Percentiles rank a stretch among this genome's conserved stretches.
phyloP scores from a whole-genome alignment of 2,797 vertebrate species.

The Botia kubotai region DNA sequence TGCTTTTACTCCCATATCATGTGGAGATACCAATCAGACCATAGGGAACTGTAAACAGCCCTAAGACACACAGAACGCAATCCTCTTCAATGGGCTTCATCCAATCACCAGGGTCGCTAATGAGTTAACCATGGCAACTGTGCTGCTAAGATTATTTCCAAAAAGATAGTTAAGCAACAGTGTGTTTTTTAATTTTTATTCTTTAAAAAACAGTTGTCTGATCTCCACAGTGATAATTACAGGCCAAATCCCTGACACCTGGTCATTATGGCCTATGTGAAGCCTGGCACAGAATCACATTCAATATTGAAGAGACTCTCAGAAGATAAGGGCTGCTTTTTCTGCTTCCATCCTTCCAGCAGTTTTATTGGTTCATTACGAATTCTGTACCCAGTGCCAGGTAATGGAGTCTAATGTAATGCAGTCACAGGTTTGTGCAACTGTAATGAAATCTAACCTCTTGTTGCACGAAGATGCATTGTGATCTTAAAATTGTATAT shows the following conservation, averaged over 20 bases:
- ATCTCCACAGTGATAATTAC: conserved; percentile 70
- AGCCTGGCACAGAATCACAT: conserved; percentile 29
- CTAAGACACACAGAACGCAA: background rate
- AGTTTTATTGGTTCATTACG: conserved; percentile 51
- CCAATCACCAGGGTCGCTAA: conserved; percentile 4
- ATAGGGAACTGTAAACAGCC: conserved; percentile 17
- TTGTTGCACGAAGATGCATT: conserved; percentile 24
- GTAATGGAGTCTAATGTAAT: conserved; percentile 48
- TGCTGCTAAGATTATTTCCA: conserved; percentile 4
- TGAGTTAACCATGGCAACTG: conserved; percentile 35
- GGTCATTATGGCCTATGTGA: conserved; percentile 60
- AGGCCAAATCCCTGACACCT: conserved; percentile 64
- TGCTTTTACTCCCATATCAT: conserved; percentile 14
- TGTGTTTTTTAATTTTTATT: conserved; percentile 32
- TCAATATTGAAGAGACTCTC: conserved; percentile 19
- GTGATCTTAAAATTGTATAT: conserved; percentile 27
- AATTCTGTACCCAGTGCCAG: conserved; percentile 39
- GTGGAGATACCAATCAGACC: conserved; percentile 21
- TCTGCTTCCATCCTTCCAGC: conserved; percentile 12
- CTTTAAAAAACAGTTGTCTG: conserved; percentile 65
- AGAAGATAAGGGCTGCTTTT: conserved; percentile 27
- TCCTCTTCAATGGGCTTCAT: conserved; percentile 20
- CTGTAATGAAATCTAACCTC: conserved; percentile 39
- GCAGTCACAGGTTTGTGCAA: conserved; percentile 27
- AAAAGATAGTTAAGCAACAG: conserved; percentile 21